phyloP scores from a whole-genome alignment of 2,113 vertebrate genomes.

The Epinephelus lanceolatus region DNA sequence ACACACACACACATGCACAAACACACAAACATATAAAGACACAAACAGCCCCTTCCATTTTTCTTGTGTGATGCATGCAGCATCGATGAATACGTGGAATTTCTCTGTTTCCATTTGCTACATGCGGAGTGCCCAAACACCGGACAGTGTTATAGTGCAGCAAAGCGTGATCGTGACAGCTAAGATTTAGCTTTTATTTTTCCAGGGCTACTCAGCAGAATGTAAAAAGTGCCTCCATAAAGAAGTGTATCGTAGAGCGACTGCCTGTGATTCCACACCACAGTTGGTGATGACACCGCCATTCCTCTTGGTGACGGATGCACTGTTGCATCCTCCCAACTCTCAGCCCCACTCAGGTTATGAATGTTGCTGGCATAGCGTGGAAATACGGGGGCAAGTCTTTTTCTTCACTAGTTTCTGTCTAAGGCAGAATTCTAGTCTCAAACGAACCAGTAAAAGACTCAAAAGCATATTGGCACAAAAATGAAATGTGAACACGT shows the following conservation, averaged over 20 bases:
- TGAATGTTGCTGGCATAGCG: conserved; percentile 75
- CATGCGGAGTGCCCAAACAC: conserved; percentile 41
- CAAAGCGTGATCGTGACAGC: conserved; percentile 74
- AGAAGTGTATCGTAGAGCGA: conserved; percentile 82
- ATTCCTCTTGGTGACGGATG: conserved; percentile 85
- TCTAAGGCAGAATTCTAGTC: conserved; percentile 25
- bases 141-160: conserved; percentile 79
- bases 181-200: conserved; percentile 84
- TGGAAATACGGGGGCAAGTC: conserved; percentile 66
- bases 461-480: neutral
- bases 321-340: conserved; percentile 74
- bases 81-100: conserved; percentile 53
- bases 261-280: conserved; percentile 82
- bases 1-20: conserved; percentile 1
- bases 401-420: conserved; percentile 46
- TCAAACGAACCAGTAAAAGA: conserved; percentile 16
- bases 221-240: conserved; percentile 82
- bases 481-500: neutral
- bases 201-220: conserved; percentile 83
- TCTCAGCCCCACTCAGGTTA: conserved; percentile 72
- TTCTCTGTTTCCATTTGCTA: conserved; percentile 52
- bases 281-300: conserved; percentile 81
- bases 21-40: conserved; percentile 40
- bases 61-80: conserved; percentile 52
- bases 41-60: conserved; percentile 80